A percentile compares a stretch with the other conserved stretches of the same genome.
Conservation (phyloP, 2,888 invertebrate species). For the Diadromus collaris region DNA sequence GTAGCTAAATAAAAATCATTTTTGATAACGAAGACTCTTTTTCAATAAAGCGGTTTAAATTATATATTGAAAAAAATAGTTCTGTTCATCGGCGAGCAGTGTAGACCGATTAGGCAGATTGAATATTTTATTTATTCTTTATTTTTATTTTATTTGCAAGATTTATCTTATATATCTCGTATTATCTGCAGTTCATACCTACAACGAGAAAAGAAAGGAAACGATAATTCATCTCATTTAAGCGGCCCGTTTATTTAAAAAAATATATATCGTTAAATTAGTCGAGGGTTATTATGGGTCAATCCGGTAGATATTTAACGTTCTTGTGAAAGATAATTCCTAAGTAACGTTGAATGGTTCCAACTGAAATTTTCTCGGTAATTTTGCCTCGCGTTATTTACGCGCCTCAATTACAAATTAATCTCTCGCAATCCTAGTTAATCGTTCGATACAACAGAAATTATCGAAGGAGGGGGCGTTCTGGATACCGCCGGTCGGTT, state of each 20-base stretch:
- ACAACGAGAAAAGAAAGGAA: no score
- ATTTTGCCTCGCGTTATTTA: constrained; percentile 22
- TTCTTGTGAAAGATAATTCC: neutral
- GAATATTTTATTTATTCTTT: no score
- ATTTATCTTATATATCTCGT: no score
- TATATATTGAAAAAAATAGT: neutral
- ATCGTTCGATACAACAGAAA: constrained; percentile 21
- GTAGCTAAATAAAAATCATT: neutral
- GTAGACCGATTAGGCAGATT: neutral
- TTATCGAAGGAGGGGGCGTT: constrained; percentile 20
- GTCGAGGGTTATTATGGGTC: neutral
- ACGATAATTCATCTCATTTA: neutral
- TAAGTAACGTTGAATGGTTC: neutral
- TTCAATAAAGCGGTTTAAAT: neutral
- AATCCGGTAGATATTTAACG: neutral
- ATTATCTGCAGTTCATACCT: no score
- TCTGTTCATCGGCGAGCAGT: neutral
- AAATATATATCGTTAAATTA: neutral
- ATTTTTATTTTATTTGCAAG: no score
- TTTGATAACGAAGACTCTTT: constrained; percentile 11
- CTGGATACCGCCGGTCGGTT: constrained; percentile 6
- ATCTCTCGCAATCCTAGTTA: constrained; percentile 39
- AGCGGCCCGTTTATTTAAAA: neutral
- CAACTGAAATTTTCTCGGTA: neutral
- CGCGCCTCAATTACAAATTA: constrained; percentile 39